Base-by-base conservation (phyloP, 2,888 invertebrate genomes). In the Acrobasis suavella region DNA sequence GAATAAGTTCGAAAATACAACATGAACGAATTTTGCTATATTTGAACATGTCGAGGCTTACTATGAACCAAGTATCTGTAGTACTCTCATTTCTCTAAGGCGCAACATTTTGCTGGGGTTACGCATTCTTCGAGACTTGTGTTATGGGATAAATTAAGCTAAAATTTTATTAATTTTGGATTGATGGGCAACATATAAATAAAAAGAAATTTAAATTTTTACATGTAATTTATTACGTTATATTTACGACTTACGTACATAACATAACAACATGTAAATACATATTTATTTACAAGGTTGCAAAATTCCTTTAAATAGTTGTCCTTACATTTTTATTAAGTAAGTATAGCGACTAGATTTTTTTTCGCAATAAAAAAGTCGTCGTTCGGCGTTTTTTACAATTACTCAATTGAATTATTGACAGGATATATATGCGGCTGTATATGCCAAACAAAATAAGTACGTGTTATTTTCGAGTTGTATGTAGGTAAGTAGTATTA, bases 181-280 rank as follows among this genome's bases (percentile, higher is more conserved):
- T 22, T 22, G 22, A 22, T 22, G 22, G 22, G 22, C 22, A 22
- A 3, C 3, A 32, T 7, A 32, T 32, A 32, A n/a, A 46, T 46
- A 46, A 46, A 46, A 46, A 6, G 7, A 7, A 14, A 32, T 22
- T 32, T 14, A 9, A 14, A 37, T 9, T 55, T 55, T 55, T 55
- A 12, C 55, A 52, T 62, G 55, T 68, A 66, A 60, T 32, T 67
- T 66, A 68, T 66, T 66, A 65, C 62, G 62, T 66, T 64, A 60
- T 46, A 22, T 63, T 52, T 60, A 64, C 60, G 54, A 52, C 56
- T 8, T 65, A 65, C 39, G 51, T 60, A 60, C 58, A 63, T 51
- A 50, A 63, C 22, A 22, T 62, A 63, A 63, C 58, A 16, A 59
- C 50, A 63, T 49, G 58, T 51, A 50, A 42, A 46, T 46, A 46